Evolutionary conservation across 2,888 invertebrate genomes (phyloP).

Genomic region (Lysandra bellargus): DNA sequence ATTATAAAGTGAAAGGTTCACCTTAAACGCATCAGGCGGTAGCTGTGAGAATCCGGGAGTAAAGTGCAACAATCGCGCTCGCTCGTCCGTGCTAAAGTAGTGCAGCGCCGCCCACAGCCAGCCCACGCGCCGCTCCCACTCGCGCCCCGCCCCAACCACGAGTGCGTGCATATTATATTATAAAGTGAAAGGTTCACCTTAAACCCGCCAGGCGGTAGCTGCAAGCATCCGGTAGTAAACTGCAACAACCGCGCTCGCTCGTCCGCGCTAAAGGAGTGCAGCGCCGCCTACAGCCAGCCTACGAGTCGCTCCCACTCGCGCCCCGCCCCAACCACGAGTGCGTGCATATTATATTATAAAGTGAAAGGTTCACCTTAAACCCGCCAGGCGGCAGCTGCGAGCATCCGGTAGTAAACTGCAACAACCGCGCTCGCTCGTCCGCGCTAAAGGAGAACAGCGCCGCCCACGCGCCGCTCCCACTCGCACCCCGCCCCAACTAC

Average conservation of each 20-base stretch:
- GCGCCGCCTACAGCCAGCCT: slow-evolving; percentile 90
- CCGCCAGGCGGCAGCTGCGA: slow-evolving; percentile 92
- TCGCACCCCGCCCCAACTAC: slow-evolving; percentile 90
- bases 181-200: slow-evolving; percentile 53
- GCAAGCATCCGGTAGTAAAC: slow-evolving; percentile 96
- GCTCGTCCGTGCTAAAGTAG: slow-evolving; percentile 94
- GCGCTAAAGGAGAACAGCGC: slow-evolving; percentile 93
- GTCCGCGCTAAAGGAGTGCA: slow-evolving; percentile 92
- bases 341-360: slow-evolving; percentile 64
- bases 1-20: no score
- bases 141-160: slow-evolving; percentile 89
- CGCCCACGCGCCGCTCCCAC: slow-evolving; percentile 88
- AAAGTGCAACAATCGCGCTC: slow-evolving; percentile 95
- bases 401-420: slow-evolving; percentile 96
- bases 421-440: slow-evolving; percentile 94
- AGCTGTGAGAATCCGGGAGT: slow-evolving; percentile 96
- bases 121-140: slow-evolving; percentile 91
- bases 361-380: slow-evolving; percentile 77
- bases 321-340: slow-evolving; percentile 90
- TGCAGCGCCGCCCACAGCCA: slow-evolving; percentile 90
- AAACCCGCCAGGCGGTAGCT: slow-evolving; percentile 92
- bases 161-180: slow-evolving; percentile 81
- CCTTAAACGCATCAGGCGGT: slow-evolving; percentile 87
- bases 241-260: slow-evolving; percentile 96
- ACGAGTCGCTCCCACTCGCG: slow-evolving; percentile 91